Base-by-base conservation (phyloP, 2,113 vertebrate genomes). In the Cyanistes caeruleus region DNA sequence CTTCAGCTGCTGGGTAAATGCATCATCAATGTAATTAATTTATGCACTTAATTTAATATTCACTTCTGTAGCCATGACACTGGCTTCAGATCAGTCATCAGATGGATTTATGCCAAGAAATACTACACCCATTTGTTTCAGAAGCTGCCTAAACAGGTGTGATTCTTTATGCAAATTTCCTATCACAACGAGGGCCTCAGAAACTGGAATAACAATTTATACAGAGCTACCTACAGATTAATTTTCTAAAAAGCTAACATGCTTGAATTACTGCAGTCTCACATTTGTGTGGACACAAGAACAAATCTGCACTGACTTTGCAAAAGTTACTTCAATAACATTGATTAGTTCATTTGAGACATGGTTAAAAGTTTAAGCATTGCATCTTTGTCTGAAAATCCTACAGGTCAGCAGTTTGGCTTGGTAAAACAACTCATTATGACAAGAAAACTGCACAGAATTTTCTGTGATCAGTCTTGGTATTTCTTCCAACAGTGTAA, bases 111-210 rank as follows among this genome's bases (percentile, higher is more conserved):
- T 46, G 89, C 88, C 84, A 94, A 80, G 79, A 84, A 96, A 95
- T 93, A 48, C 72, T 93, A 92, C 24, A 87, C 31, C 5, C 41
- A 88, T 87, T 97, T 93, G 78, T 95, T 97, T 96, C 90, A 96
- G 89, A 93, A 93, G 79, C 65, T 95, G 87, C 91, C 77, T 95
- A 35, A 96, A 97, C 62, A 97, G 90, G 37, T 93, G 48, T 70
- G 95, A 95, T 58, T 87, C 52, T 95, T 97, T 95, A 94, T 43
- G 52, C 69, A 94, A 95, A 95, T 84, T 95, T 95, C 16, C 37
- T 52, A 90, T 75, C n/a, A 88, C 60, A 84, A 84, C 37, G 31
- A 85, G 51, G n/a, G 30, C 67, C 79, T 82, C 60, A 72, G 72
- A 74, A 96, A 93, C 64, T 53, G 51, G 51, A 80, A 82, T 35